Percentiles rank a stretch among this genome's conserved stretches.
Conservation (phyloP, 1,140 invertebrate species). For the Anoplolepis gracilipes region DNA sequence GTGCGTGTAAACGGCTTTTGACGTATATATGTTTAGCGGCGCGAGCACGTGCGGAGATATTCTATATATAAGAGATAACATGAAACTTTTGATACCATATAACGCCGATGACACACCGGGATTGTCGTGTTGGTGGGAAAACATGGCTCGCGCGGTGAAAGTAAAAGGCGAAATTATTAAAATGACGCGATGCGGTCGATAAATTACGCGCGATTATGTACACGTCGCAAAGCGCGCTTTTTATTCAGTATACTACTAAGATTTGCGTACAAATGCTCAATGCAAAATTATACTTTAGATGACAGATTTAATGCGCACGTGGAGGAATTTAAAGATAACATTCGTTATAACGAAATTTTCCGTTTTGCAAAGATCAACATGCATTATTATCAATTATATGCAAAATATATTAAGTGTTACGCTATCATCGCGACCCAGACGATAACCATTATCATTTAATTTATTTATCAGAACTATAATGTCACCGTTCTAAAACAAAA, state of each 20-base stretch:
- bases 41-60: conserved; percentile 42
- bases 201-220: too few relatives aligned
- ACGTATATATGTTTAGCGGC: conserved; percentile 35
- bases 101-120: conserved; percentile 54
- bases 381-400: conserved; percentile 21
- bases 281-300: background rate
- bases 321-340: background rate
- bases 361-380: background rate
- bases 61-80: conserved; percentile 61
- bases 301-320: background rate
- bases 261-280: background rate
- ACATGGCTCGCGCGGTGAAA: conserved; percentile 33
- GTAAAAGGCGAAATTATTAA: conserved; percentile 55
- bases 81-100: conserved; percentile 53
- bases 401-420: background rate
- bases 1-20: conserved; percentile 57
- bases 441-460: conserved; percentile 19
- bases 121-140: background rate
- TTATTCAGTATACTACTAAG: background rate
- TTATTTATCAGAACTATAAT: conserved; percentile 11
- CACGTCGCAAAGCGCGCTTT: background rate
- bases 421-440: background rate
- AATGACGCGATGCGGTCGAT: background rate
- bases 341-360: background rate
- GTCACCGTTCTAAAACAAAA: background rate